Evolutionary conservation across 2,113 vertebrate genomes (phyloP).

Genomic region (Gnathonemus longibarbis): DNA sequence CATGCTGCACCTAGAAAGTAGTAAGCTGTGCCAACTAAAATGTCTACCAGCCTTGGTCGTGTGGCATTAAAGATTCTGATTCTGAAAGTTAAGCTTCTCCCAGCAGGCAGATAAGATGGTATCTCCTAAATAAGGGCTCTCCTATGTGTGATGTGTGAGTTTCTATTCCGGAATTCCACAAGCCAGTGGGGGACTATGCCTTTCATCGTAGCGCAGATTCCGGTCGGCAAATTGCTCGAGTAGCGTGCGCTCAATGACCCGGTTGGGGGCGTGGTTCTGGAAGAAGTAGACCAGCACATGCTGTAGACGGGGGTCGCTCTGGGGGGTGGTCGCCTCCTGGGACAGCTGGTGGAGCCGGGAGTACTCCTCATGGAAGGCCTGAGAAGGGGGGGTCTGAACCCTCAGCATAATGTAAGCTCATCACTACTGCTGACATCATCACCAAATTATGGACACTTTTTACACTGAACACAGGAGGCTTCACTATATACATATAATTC

Average conservation of each 20-base stretch:
- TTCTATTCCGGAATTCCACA: background rate
- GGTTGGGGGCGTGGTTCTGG: conserved; percentile 82
- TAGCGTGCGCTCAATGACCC: conserved; percentile 82
- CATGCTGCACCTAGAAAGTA: background rate
- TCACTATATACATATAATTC: background rate
- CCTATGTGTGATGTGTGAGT: background rate
- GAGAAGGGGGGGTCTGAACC: background rate
- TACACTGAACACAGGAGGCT: background rate
- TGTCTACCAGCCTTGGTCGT: background rate
- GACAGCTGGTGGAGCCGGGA: conserved; percentile 80
- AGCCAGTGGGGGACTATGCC: conserved; percentile 50
- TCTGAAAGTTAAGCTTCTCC: background rate
- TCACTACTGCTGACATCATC: background rate
- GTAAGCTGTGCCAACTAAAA: background rate
- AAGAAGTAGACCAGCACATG: conserved; percentile 89
- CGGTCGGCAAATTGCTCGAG: conserved; percentile 91
- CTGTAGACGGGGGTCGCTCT: conserved; percentile 79
- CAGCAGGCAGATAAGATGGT: background rate
- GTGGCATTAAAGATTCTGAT: background rate
- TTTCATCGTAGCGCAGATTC: conserved; percentile 92
- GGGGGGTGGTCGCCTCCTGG: conserved; percentile 68
- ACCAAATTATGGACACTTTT: background rate
- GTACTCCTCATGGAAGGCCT: conserved; percentile 94
- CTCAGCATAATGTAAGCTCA: background rate
- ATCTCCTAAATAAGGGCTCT: background rate